Evolutionary conservation across 1,140 invertebrate genomes (phyloP), one percentile per base, ranked within the genome.

Genomic region (Papilio xuthus): DNA sequence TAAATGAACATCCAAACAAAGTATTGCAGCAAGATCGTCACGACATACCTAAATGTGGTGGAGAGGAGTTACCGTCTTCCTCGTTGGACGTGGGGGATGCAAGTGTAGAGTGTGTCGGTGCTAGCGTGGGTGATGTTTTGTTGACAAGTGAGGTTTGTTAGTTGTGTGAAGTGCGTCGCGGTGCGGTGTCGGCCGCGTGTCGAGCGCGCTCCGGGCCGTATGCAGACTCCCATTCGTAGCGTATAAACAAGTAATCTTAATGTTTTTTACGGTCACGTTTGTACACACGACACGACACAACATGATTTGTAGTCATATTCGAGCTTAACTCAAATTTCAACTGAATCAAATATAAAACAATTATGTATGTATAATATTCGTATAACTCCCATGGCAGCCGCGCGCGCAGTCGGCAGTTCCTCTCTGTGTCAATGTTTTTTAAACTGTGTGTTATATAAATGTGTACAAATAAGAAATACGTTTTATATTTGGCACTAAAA

Each of bases 401-500:
- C n/a, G 2, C 2, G 8, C n/a, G 2, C 44, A 23, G 15, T 23
- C 53, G n/a, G n/a, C 53, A 23, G n/a, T 8, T 23, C 0, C 53
- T 23, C n/a, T 3, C 3, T 15, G 44, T 15, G 20, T n/a, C 53
- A 56, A 56, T 56, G n/a, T n/a, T 20, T 56, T 56, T 23, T 56
- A 8, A n/a, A 9, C 6, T 56, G 53, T 20, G 18, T 20, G 18
- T 9, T 56, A 56, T 56, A 56, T 9, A 56, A 56, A 56, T 56
- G 18, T 60, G 9, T 60, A 18, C 6, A 47, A 47, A 47, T 0
- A n/a, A n/a, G n/a, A 15, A 47, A 4, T 6, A 47, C 4, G 23
- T 60, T 60, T 60, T 4, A 13, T 60, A 60, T 60, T 60, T 26
- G 20, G 56, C 56, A 60, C 56, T 60, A 13, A 56, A 56, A 56